Evolutionary conservation across 1,140 invertebrate species (phyloP).

Genomic region (Lamellibrachia luymesi): DNA sequence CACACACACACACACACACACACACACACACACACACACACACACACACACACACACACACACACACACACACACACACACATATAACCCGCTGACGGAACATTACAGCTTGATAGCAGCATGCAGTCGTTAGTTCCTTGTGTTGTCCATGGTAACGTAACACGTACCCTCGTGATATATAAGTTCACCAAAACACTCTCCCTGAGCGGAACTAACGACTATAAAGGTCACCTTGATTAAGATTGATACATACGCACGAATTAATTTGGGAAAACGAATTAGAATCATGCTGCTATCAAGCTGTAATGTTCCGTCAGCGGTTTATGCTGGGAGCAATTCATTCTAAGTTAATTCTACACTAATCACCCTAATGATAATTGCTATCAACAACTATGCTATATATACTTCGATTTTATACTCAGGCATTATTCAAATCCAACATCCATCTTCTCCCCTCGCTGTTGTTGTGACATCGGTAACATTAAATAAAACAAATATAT

Average conservation of each 20-base stretch:
- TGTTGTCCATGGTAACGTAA: too few species aligned
- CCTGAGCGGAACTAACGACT: not conserved
- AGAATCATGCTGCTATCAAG: not conserved
- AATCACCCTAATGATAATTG: not conserved
- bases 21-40: too few species aligned
- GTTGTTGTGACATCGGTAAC: not conserved
- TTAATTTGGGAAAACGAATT: not conserved
- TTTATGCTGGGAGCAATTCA: not conserved
- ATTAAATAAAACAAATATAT: too few species aligned
- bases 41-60: too few species aligned
- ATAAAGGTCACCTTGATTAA: not conserved
- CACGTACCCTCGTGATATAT: too few species aligned
- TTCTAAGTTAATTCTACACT: not conserved
- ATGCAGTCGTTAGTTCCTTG: not conserved
- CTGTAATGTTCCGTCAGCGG: not conserved
- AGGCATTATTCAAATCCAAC: not conserved
- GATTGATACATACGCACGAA: not conserved
- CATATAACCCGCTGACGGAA: not conserved
- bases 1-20: too few species aligned
- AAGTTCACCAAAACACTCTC: too few species aligned
- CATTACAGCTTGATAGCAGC: not conserved
- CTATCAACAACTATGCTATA: not conserved
- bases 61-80: too few species aligned
- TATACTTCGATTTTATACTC: not conserved
- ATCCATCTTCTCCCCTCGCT: not conserved